Percentiles rank a stretch among this genome's conserved stretches.
Conservation (phyloP, 2,888 invertebrate species). For the Anthrax anthrax region DNA sequence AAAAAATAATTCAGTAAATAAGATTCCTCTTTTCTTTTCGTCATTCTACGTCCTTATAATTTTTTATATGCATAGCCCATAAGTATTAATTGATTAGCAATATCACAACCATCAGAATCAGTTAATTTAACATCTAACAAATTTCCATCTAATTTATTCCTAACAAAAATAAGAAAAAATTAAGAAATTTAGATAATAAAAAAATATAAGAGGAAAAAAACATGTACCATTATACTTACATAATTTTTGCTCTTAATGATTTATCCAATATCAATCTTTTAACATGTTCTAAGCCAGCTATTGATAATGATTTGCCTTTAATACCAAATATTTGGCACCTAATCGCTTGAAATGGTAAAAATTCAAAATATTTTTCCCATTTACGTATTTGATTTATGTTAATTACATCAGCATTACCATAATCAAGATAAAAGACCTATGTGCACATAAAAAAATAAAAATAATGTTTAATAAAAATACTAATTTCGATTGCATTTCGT, state of each 20-base stretch:
- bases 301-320: background rate
- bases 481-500: background rate
- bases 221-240: background rate
- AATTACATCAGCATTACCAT: conserved; percentile 25
- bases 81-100: background rate
- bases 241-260: background rate
- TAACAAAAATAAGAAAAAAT: background rate
- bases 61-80: background rate
- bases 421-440: conserved; percentile 28
- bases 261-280: conserved; percentile 4
- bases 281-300: conserved; percentile 1
- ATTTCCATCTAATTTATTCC: background rate
- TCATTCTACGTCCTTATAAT: too few species aligned
- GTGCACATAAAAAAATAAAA: conserved; percentile 15
- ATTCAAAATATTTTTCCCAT: conserved; percentile 18
- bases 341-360: conserved; percentile 23
- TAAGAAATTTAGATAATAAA: background rate
- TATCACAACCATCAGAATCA: background rate
- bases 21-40: too few species aligned
- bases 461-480: background rate
- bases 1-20: too few species aligned
- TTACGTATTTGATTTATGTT: conserved; percentile 17
- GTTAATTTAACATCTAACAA: background rate
- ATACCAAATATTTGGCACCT: conserved; percentile 19
- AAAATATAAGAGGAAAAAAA: background rate